Conservation (phyloP, 2,888 invertebrate species). For the Copidosoma aretas region DNA sequence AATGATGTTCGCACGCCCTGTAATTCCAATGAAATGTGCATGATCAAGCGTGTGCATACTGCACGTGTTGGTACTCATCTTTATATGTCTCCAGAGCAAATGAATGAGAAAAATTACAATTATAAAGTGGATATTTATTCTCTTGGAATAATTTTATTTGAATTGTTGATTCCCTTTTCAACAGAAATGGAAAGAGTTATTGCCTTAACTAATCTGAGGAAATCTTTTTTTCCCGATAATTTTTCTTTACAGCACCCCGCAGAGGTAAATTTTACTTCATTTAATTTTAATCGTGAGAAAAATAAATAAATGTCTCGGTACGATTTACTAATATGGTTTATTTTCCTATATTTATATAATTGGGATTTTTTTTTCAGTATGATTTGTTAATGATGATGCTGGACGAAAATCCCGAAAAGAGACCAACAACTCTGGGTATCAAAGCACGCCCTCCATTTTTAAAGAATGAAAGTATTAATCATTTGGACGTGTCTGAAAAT, state of each 20-base stretch:
- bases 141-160: constrained; percentile 91
- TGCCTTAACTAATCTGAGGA: constrained; percentile 71
- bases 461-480: constrained; percentile 47
- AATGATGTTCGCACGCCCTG: constrained; percentile 53
- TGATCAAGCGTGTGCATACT: constrained; percentile 60
- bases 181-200: constrained; percentile 89
- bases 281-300: constrained; percentile 9
- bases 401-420: constrained; percentile 72
- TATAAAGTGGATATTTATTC: constrained; percentile 96
- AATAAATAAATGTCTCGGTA: neutral
- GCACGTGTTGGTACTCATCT: constrained; percentile 84
- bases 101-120: constrained; percentile 76
- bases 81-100: constrained; percentile 98
- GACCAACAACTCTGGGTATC: constrained; percentile 80
- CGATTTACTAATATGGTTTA: neutral
- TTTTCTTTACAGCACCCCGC: constrained; percentile 72
- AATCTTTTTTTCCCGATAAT: constrained; percentile 72
- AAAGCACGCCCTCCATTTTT: constrained; percentile 69
- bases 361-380: constrained; percentile 67
- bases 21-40: constrained; percentile 51
- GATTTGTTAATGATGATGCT: constrained; percentile 80
- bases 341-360: neutral
- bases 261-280: constrained; percentile 69
- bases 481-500: constrained; percentile 59
- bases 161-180: constrained; percentile 85